Evolutionary conservation across 2,888 invertebrate genomes (phyloP), one percentile per base, ranked within the genome.

Genomic region (Sipunculus nudus): DNA sequence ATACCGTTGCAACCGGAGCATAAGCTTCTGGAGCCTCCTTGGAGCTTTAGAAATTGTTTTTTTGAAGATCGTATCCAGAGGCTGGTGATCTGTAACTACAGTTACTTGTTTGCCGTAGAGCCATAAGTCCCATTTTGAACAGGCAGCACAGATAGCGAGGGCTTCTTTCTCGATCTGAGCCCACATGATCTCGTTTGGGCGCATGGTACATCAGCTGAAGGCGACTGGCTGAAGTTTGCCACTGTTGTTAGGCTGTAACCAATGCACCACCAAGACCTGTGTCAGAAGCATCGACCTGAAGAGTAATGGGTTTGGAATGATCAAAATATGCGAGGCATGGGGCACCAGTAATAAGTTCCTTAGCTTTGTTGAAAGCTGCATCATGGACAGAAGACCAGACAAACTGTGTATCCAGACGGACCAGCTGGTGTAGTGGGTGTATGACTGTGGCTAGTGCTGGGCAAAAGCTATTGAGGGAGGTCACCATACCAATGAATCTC

Each of bases 401-500:
- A 40, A 56, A 56, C n/a, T n/a, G n/a, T n/a, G n/a, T n/a, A 39
- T 48, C 53, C 2, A 26, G 29, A 21, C 32, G 19, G 16, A 47
- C 47, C n/a, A n/a, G n/a, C n/a, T n/a, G n/a, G n/a, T n/a, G n/a
- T n/a, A n/a, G n/a, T n/a, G n/a, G n/a, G 53, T 53, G 28, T 5
- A 53, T 45, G 3, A 40, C 48, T 13, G 19, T n/a, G 25, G 21
- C 26, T 2, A 59, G 50, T n/a, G 38, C 41, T 3, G 47, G 53
- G n/a, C 31, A 31, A 29, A 38, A 59, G 13, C 28, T 8, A 13
- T 26, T 38, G 13, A 59, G 59, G 35, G 53, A 59, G 47, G 53
- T 59, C 16, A 32, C 38, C 53, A 59, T 59, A 5, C 59, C 59
- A 46, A 39, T 23, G 47, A 59, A 59, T 25, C 46, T n/a, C n/a